phyloP scores from a whole-genome alignment of 2,113 vertebrate genomes.

The Hymenochirus boettgeri region DNA sequence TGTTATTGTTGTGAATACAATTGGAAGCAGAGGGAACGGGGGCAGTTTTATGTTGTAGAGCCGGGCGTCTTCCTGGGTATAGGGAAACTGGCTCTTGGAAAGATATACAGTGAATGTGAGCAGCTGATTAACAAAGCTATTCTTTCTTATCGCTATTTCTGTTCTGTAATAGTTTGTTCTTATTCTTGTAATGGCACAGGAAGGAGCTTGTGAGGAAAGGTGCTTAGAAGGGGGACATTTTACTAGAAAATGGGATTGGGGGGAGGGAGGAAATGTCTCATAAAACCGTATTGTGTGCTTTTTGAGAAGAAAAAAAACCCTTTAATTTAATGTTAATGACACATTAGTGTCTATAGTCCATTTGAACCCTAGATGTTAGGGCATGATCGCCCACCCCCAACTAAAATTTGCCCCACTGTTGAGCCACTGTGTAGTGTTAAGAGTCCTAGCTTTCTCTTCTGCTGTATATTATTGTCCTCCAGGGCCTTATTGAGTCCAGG shows the following conservation, averaged over 20 bases:
- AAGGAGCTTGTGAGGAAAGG: conserved; percentile 33
- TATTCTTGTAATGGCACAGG: conserved; percentile 42
- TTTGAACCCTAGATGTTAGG: no score
- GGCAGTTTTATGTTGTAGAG: conserved; percentile 31
- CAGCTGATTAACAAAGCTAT: conserved; percentile 31
- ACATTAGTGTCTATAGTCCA: no score
- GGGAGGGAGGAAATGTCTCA: conserved; percentile 33
- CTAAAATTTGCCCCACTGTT: no score
- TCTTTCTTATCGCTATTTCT: conserved; percentile 23
- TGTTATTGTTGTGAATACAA: conserved; percentile 43
- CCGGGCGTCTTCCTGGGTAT: conserved; percentile 37
- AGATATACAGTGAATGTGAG: conserved; percentile 26
- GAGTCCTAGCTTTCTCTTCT: no score
- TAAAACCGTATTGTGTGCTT: conserved; percentile 31
- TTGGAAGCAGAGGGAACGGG: conserved; percentile 32
- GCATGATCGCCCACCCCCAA: no score
- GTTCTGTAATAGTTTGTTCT: conserved; percentile 19
- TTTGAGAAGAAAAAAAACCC: conserved; percentile 8
- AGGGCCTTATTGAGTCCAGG: no score
- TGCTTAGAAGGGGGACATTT: conserved; percentile 35
- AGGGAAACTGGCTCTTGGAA: conserved; percentile 30
- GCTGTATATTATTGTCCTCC: no score
- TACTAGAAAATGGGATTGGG: conserved; percentile 24
- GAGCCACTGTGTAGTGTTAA: no score
- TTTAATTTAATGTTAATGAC: no score